Conservation (phyloP, 2,113 vertebrate genomes). For the Pica pica region DNA sequence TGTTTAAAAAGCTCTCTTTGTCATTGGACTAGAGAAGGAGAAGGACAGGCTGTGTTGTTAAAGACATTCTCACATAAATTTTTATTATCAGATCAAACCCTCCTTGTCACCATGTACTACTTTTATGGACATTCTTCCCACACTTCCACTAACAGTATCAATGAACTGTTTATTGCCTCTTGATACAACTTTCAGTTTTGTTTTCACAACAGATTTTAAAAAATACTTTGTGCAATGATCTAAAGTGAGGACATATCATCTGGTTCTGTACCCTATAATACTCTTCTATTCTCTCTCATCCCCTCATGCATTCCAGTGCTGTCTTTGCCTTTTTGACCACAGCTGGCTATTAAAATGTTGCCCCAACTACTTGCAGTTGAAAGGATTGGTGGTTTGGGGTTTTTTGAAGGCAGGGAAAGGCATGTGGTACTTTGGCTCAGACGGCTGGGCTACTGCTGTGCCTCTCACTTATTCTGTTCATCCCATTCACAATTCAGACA, state of each 20-base stretch:
- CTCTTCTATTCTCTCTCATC: neutral
- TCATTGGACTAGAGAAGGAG: neutral
- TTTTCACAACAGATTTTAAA: neutral
- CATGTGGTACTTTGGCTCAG: neutral
- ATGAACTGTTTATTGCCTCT: neutral
- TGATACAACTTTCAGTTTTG: neutral
- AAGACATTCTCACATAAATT: neutral
- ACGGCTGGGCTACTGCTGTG: neutral
- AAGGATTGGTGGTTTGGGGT: fast-evolving
- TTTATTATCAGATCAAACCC: neutral
- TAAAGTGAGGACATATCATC: neutral
- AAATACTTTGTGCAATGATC: neutral
- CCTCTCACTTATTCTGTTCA: neutral
- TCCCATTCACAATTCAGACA: neutral
- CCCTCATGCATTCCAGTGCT: neutral
- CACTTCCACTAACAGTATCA: neutral
- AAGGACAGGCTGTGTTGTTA: neutral
- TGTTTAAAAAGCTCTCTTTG: neutral
- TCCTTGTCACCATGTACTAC: neutral
- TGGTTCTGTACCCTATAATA: neutral
- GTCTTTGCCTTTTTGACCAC: neutral
- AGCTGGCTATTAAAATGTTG: neutral
- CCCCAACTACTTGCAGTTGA: neutral
- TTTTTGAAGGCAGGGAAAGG: neutral
- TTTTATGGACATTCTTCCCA: neutral